Evolutionary conservation across 2,797 vertebrate species (phyloP), one percentile per base, ranked within the genome.

Genomic region (Anguilla pacifica): DNA sequence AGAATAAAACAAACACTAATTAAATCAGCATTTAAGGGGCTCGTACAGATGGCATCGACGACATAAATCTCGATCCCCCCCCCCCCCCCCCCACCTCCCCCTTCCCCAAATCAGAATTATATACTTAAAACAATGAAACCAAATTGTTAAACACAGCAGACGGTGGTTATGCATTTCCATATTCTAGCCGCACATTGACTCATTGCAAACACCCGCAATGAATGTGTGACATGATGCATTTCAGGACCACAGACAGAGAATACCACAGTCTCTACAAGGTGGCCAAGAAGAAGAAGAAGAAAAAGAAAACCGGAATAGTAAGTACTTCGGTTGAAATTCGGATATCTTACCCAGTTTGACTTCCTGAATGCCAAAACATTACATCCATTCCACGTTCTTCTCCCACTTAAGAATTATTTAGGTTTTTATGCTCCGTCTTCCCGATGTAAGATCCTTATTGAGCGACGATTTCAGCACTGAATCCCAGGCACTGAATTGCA

Each of bases 321-420:
- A 49, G 79, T n/a, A 82, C 19, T 57, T 31, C 2, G 28, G 72
- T 55, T 46, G 92, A 92, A 92, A 92, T 92, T 85, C 61, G 74
- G 17, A 79, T 88, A 93, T 95, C 95, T 98, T 97, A 98, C 97
- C 97, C 96, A 93, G 93, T 94, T 89, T 94, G 94, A 93, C 93
- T 94, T 93, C 92, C 92, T 92, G 92, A 92, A 96, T 94, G 96
- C 96, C 96, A 94, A 87, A 93, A 93, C 96, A 96, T 97, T 91
- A 93, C 93, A 93, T 95, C 93, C 92, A 94, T 89, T 91, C 91
- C 92, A 88, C 86, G 51, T 64, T 86, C 53, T 46, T 90, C 91
- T 89, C 87, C 86, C 86, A 28, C 91, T 28, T 72, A 74, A 46
- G 43, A 74, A 46, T 81, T 28, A 59, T 57, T 82, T 43, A 88